Conservation (phyloP, 2,797 vertebrate species). For the Botia kubotai region DNA sequence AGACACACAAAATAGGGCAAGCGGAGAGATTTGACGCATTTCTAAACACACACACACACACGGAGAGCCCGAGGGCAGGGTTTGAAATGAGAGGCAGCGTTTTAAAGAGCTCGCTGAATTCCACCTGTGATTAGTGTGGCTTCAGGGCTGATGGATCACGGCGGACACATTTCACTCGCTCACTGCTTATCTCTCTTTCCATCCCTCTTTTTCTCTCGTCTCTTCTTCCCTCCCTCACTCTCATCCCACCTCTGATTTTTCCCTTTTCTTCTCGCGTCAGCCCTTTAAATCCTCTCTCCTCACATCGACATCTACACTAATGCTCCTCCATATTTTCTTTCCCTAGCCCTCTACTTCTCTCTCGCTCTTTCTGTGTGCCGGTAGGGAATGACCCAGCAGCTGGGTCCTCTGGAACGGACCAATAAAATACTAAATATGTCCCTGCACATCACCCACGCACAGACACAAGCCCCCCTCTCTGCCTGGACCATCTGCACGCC, state of each 20-base stretch:
- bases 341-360: constrained; percentile 6
- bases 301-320: constrained; percentile 58
- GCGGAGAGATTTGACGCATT: constrained; percentile 48
- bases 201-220: constrained; percentile 22
- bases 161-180: constrained; percentile 83
- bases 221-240: constrained; percentile 15
- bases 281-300: constrained; percentile 36
- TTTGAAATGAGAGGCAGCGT: constrained; percentile 85
- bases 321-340: constrained; percentile 49
- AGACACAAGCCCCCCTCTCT: constrained; percentile 42
- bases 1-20: constrained; percentile 48
- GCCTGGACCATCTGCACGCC: constrained; percentile 59
- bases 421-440: constrained; percentile 60
- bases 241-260: constrained; percentile 19
- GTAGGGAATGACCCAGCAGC: constrained; percentile 60
- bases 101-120: constrained; percentile 86
- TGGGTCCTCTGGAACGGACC: constrained; percentile 57
- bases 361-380: constrained; percentile 35
- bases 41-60: constrained; percentile 47
- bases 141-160: constrained; percentile 79
- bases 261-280: constrained; percentile 11
- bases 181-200: constrained; percentile 60
- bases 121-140: constrained; percentile 86
- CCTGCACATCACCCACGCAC: constrained; percentile 48
- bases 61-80: constrained; percentile 74